phyloP scores from a whole-genome alignment of 2,113 vertebrate species.

The Syrrhaptes paradoxus region DNA sequence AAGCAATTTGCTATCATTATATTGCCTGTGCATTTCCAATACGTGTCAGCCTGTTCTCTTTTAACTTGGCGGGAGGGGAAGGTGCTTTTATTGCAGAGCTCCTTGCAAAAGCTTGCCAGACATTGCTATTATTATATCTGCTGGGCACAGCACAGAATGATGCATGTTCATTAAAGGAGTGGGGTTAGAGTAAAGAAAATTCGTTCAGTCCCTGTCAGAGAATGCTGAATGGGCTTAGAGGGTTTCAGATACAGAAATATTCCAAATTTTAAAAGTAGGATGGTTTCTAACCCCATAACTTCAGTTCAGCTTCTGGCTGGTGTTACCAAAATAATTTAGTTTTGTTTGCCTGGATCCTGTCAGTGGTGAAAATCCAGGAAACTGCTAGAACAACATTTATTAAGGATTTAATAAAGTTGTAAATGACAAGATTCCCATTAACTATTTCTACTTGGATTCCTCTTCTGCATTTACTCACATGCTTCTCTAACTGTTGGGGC shows the following conservation, averaged over 20 bases:
- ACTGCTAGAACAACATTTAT: not conserved
- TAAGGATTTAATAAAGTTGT: not conserved
- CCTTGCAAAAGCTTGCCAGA: conserved; percentile 27
- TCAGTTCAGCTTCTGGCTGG: not conserved
- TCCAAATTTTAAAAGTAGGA: not conserved
- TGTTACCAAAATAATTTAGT: not conserved
- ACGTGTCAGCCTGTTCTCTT: conserved; percentile 71
- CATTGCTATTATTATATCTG: conserved; percentile 57
- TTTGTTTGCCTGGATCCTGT: not conserved
- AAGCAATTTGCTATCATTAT: conserved; percentile 75
- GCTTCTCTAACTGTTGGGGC: not conserved
- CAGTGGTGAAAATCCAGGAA: not conserved
- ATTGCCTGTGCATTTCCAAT: conserved; percentile 71
- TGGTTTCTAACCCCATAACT: not conserved
- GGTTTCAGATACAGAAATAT: not conserved
- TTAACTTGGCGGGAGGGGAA: conserved; percentile 67
- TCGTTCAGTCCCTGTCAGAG: not conserved
- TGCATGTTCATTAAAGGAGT: conserved; percentile 55
- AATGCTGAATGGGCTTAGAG: not conserved
- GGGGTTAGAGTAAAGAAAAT: conserved; percentile 15
- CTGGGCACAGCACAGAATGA: conserved; percentile 16
- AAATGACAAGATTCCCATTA: not conserved
- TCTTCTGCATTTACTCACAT: not conserved
- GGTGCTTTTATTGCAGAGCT: conserved; percentile 65
- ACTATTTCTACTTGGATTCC: not conserved